phyloP scores from a whole-genome alignment of 2,888 invertebrate species.

The Drosophila anomalipes region DNA sequence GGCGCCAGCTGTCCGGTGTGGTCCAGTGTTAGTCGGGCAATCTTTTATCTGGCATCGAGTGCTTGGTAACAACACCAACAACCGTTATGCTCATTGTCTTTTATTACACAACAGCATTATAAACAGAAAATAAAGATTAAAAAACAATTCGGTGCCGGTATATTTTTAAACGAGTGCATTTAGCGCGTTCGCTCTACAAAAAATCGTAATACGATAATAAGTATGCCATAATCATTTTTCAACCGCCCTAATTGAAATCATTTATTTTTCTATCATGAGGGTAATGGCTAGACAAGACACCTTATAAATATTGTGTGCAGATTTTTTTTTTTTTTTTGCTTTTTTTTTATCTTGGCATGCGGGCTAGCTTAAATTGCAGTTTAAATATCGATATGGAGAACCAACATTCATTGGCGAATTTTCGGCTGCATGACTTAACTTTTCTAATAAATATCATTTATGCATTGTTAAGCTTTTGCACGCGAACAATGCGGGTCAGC shows the following conservation, averaged over 20 bases:
- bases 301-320: not conserved
- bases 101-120: conserved; percentile 75
- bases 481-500: conserved; percentile 60
- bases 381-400: conserved; percentile 62
- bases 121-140: conserved; percentile 64
- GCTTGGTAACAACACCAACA: conserved; percentile 16
- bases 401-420: conserved; percentile 4
- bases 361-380: conserved; percentile 62
- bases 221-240: conserved; percentile 76
- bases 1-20: conserved; percentile 46
- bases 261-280: conserved; percentile 62
- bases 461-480: conserved; percentile 58
- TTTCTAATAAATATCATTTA: conserved; percentile 36
- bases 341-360: conserved; percentile 37
- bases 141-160: conserved; percentile 44
- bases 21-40: conserved; percentile 26
- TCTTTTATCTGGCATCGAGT: conserved; percentile 44
- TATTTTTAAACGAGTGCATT: conserved; percentile 55
- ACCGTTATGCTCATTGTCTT: conserved; percentile 68
- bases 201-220: conserved; percentile 72
- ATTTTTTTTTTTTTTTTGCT: conserved; percentile 9
- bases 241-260: conserved; percentile 79
- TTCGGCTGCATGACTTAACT: conserved; percentile 16
- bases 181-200: conserved; percentile 43
- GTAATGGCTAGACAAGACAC: conserved; percentile 30